phyloP scores from a whole-genome alignment of 2,888 invertebrate species.

The Dynastes grantii region DNA sequence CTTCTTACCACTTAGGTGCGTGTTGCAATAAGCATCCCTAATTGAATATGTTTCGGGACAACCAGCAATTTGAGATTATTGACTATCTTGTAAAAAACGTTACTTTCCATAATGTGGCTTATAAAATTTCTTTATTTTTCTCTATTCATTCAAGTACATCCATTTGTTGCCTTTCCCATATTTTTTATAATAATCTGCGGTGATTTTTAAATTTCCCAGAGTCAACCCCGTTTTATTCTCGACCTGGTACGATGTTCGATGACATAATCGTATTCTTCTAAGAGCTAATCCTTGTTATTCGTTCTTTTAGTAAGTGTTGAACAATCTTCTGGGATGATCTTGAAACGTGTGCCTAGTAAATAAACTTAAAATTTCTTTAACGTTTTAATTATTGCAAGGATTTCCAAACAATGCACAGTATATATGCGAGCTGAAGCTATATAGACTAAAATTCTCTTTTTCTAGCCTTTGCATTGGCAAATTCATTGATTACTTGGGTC shows the following conservation, averaged over 20 bases:
- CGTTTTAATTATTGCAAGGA: slow-evolving; percentile 62
- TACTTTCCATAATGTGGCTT: too few relatives aligned
- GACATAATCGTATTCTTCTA: slow-evolving; percentile 60
- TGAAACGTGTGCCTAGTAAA: slow-evolving; percentile 60
- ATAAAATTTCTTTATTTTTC: too few relatives aligned
- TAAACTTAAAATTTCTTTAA: slow-evolving; percentile 64
- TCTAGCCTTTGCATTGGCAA: too few relatives aligned
- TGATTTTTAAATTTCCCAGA: too few relatives aligned
- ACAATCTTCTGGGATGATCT: slow-evolving; percentile 63
- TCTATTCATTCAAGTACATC: background rate
- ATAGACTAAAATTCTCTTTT: too few relatives aligned
- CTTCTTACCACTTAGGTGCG: background rate
- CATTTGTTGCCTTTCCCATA: background rate
- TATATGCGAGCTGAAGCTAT: too few relatives aligned
- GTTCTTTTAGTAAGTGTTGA: slow-evolving; percentile 61
- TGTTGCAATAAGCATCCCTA: too few relatives aligned
- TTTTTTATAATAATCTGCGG: background rate
- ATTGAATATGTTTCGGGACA: too few relatives aligned
- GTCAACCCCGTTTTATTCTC: too few relatives aligned
- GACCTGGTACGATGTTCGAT: slow-evolving; percentile 60
- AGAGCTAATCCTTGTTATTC: slow-evolving; percentile 60
- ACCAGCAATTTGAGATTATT: too few relatives aligned
- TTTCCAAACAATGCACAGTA: slow-evolving; percentile 58
- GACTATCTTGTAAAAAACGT: too few relatives aligned
- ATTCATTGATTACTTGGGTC: too few relatives aligned